Percentiles rank a stretch among this genome's conserved stretches.
Conservation (phyloP, 1,140 invertebrate genomes). For the Anagrus nilaparvatae region DNA sequence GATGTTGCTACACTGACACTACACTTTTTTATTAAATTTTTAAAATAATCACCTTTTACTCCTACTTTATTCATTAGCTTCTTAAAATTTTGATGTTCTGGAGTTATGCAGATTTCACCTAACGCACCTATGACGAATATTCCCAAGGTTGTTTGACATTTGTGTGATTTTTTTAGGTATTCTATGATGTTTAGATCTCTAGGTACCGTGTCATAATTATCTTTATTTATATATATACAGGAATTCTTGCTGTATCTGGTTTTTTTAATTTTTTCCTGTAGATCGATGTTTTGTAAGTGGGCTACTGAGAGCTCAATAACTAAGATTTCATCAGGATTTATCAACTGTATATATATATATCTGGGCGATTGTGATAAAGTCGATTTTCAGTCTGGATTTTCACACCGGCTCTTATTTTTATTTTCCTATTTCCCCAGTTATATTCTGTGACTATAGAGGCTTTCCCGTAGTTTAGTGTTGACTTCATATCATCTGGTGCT, state of each 20-base stretch:
- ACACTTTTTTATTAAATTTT: too few relatives aligned
- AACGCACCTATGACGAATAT: too few relatives aligned
- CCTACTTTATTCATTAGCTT: too few relatives aligned
- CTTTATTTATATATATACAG: too few relatives aligned
- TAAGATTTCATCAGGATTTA: neutral
- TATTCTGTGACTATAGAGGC: neutral
- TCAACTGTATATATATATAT: neutral
- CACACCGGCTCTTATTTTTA: neutral
- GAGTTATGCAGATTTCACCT: too few relatives aligned
- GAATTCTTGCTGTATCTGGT: neutral
- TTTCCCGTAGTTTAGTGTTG: neutral
- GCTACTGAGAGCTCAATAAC: neutral
- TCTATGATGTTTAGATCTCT: too few relatives aligned
- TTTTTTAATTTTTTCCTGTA: neutral
- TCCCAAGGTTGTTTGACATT: too few relatives aligned
- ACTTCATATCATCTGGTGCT: neutral
- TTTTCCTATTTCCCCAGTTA: neutral
- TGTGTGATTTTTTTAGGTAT: too few relatives aligned
- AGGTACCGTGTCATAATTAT: too few relatives aligned
- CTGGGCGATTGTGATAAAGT: neutral
- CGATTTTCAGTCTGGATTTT: neutral
- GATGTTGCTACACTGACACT: too few relatives aligned
- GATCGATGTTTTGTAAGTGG: neutral
- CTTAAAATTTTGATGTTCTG: too few relatives aligned
- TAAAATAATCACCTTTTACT: too few relatives aligned